Evolutionary conservation across 2,797 vertebrate genomes (phyloP).

Genomic region (Remorina albescens): DNA sequence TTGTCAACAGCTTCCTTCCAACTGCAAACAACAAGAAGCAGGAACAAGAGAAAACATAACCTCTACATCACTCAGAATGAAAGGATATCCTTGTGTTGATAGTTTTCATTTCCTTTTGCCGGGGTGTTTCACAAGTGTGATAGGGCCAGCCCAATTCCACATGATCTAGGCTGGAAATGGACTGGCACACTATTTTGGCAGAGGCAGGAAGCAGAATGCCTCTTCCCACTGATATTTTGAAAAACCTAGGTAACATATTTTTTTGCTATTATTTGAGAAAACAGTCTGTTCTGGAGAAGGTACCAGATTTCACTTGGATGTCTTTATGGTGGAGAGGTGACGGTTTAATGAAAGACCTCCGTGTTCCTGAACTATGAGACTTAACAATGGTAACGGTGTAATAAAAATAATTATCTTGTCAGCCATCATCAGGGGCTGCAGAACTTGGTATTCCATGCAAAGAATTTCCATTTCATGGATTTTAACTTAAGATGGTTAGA

Average conservation of each 20-base stretch:
- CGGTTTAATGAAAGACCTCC: no score
- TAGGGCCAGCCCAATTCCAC: not conserved
- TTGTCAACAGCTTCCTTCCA: not conserved
- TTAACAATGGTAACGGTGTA: no score
- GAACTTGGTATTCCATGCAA: no score
- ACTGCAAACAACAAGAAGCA: not conserved
- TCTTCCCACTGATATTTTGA: not conserved
- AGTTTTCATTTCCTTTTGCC: not conserved
- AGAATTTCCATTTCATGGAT: no score
- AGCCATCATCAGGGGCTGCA: no score
- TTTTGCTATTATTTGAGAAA: no score
- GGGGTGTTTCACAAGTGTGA: not conserved
- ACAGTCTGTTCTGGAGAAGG: no score
- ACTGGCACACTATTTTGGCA: not conserved
- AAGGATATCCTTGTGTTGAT: conserved; percentile 11
- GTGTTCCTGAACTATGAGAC: no score
- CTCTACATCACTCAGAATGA: not conserved
- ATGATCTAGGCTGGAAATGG: not conserved
- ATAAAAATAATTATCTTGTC: no score
- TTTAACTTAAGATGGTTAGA: no score
- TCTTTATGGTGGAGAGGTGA: no score
- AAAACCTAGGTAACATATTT: not conserved
- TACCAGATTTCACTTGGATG: no score
- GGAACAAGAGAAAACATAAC: not conserved
- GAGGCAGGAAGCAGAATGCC: not conserved